These are phyloP conservation scores for Drosophila sp. DNA, from an alignment of 1,140 invertebrate species.

Conservation along the genomic window DNA sequence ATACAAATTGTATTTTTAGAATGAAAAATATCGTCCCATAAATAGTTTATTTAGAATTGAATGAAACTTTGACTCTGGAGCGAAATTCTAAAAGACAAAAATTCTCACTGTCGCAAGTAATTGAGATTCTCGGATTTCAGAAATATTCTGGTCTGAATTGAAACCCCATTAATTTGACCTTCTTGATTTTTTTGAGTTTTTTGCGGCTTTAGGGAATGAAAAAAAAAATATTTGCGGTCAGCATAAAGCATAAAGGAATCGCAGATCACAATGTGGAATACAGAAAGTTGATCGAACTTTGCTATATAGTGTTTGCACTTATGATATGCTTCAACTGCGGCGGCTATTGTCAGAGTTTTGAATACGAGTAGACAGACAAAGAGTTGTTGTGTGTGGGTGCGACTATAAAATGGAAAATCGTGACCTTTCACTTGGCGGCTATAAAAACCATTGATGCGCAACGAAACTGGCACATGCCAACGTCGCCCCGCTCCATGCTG, in stretches of 20 bases:
- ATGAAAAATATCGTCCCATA: no score
- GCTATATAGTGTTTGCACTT: background rate
- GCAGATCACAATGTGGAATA: no score
- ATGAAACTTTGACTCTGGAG: no score
- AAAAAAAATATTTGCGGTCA: background rate
- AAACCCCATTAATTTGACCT: background rate
- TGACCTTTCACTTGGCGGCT: conserved; percentile 53
- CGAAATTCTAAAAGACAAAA: no score
- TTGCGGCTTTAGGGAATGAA: background rate
- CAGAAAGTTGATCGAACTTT: conserved; percentile 8
- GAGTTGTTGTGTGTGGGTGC: conserved; percentile 35
- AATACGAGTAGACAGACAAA: background rate
- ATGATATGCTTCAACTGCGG: background rate
- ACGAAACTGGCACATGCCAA: conserved; percentile 50
- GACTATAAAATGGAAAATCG: conserved; percentile 26
- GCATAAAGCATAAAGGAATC: background rate
- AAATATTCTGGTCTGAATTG: no score
- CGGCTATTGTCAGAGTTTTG: background rate
- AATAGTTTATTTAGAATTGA: no score
- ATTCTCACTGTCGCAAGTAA: no score
- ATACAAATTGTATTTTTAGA: no score
- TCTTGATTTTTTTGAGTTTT: background rate
- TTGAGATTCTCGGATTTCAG: background rate
- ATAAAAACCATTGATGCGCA: conserved; percentile 52
- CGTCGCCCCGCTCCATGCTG: background rate